Percentiles rank a stretch among this genome's conserved stretches.
These are phyloP conservation scores for Chunga burmeisteri DNA, from an alignment of 2,113 vertebrate genomes.

Conservation along the genomic window DNA sequence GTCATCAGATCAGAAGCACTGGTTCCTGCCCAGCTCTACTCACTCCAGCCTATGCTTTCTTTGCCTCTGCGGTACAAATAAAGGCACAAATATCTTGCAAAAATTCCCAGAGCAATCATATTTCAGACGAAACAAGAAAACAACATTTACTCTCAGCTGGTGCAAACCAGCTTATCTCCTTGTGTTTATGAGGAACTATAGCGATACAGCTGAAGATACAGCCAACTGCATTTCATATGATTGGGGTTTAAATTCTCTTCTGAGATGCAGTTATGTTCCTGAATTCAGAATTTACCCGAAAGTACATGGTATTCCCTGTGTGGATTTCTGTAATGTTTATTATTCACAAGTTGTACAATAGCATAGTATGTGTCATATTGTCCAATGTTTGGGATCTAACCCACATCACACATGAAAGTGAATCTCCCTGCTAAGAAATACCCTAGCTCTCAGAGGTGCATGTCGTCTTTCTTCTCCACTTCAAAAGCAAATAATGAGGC, in stretches of 20 bases:
- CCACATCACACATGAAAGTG: neutral
- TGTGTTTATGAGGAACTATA: neutral
- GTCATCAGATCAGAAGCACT: neutral
- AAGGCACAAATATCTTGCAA: neutral
- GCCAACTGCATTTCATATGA: neutral
- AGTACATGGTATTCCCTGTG: neutral
- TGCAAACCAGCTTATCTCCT: neutral
- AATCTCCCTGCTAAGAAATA: slow-evolving; percentile 17
- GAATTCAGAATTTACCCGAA: slow-evolving; percentile 4
- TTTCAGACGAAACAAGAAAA: neutral
- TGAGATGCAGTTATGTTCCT: neutral
- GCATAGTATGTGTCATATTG: neutral
- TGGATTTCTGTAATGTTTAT: neutral
- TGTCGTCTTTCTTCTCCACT: slow-evolving; percentile 23
- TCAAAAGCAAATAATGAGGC: slow-evolving; percentile 39
- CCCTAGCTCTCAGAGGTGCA: neutral
- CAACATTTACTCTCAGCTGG: neutral
- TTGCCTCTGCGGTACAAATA: neutral
- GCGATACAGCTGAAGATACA: neutral
- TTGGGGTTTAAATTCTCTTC: neutral
- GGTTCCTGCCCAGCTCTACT: neutral
- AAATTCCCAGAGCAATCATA: neutral
- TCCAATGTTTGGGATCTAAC: neutral
- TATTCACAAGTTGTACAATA: slow-evolving; percentile 19
- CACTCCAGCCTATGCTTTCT: neutral